Base-by-base conservation (phyloP, 2,888 invertebrate species). In the Plagodis pulveraria region DNA sequence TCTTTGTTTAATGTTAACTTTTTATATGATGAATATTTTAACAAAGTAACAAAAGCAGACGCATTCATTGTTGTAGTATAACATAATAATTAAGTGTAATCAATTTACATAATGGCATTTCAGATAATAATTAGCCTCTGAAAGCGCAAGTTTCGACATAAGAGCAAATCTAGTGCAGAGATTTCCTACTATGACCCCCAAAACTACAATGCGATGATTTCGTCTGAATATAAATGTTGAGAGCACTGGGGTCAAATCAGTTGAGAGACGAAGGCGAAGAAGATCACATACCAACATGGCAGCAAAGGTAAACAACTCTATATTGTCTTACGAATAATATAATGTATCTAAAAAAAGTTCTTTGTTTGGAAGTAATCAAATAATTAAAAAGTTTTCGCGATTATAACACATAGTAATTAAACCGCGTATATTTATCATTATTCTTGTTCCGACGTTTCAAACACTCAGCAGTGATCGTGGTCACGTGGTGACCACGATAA, bases 181-280 rank as follows among this genome's bases (percentile, higher is more conserved):
- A 78, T 79, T 79, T 80, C 78, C 74, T 78, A 75, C 74, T 78
- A 72, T 78, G 84, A 78, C 86, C 85, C 84, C 79, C 80, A 84
- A 83, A 80, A 76, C 63, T 72, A 77, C 78, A 79, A 77, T 75
- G 69, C 70, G 70, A 57, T 70, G 72, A 70, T 66, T 73, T 71
- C 65, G 74, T 73, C 72, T 70, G 79, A 78, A 84, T 86, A 86
- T 86, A 86, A 84, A 86, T 80, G 80, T 76, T 74, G 74, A 72
- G 66, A 72, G 65, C 50, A 68, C 65, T 70, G 59, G 74, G 71
- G 72, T 75, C 73, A 70, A 67, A 76, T 76, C 83, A 86, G 79
- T 84, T 76, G 73, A 73, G 71, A 76, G 61, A 69, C 70, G 67
- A 75, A 80, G 71, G 71, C 72, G 73, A 76, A 66, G 67, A 67